phyloP scores from a whole-genome alignment of 2,888 invertebrate genomes.

The Cryptocephalus primarius region DNA sequence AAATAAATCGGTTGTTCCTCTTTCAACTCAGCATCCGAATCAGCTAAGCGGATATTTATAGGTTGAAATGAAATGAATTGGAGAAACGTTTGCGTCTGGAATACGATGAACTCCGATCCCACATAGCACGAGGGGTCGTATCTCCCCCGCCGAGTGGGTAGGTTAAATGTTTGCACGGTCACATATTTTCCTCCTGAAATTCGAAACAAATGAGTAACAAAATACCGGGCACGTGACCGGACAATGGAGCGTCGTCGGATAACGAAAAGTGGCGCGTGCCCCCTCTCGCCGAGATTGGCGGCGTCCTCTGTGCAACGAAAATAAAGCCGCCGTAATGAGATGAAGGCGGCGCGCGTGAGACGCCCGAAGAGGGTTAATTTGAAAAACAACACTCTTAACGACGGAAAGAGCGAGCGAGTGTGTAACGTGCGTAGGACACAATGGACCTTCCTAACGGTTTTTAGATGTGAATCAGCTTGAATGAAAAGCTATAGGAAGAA shows the following conservation, averaged over 20 bases:
- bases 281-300: conserved; percentile 14
- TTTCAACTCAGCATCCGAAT: no score
- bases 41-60: no score
- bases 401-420: no score
- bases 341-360: conserved; percentile 13
- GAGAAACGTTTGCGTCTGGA: no score
- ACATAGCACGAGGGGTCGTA: no score
- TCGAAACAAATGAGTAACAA: conserved; percentile 26
- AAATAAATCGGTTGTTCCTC: no score
- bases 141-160: neutral
- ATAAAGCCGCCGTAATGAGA: conserved; percentile 24
- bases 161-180: conserved; percentile 12
- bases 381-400: neutral
- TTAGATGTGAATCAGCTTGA: no score
- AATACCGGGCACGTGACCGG: conserved; percentile 24
- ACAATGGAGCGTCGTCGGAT: conserved; percentile 23
- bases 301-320: conserved; percentile 18
- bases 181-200: conserved; percentile 14
- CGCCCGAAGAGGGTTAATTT: conserved; percentile 7
- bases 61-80: no score
- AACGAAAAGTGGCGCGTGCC: conserved; percentile 21
- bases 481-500: no score
- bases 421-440: no score
- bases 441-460: no score
- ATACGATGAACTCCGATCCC: no score